These are phyloP conservation scores for Doryteuthis pealeii DNA, from an alignment of 1,140 invertebrate genomes.

Conservation along the genomic window DNA sequence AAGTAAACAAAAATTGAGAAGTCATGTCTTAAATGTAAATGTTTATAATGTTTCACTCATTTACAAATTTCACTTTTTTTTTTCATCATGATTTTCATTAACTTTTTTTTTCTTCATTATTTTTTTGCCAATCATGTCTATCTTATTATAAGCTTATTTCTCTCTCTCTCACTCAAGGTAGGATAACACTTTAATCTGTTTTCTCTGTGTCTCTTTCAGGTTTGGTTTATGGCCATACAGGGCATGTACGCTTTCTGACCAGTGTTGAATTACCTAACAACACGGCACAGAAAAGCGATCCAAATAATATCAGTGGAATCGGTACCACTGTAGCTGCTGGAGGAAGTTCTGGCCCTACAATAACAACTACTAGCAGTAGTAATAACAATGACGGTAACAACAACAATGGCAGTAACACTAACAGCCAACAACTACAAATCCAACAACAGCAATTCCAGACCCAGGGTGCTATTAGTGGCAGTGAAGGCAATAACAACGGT, in stretches of 20 bases:
- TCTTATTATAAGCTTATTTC: no score
- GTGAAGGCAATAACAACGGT: conserved; percentile 15
- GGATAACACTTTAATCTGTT: neutral
- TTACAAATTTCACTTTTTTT: no score
- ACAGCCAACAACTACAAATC: neutral
- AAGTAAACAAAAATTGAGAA: no score
- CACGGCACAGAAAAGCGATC: conserved; percentile 15
- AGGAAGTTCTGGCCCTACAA: conserved; percentile 5
- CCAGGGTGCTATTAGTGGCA: neutral
- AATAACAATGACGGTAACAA: conserved; percentile 14
- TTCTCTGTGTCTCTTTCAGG: conserved; percentile 63
- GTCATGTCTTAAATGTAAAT: no score
- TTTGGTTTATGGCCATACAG: conserved; percentile 91
- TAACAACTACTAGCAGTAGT: no score
- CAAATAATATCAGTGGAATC: neutral
- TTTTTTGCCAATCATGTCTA: no score
- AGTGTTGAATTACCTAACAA: conserved; percentile 71
- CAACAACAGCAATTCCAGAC: no score
- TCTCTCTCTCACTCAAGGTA: no score
- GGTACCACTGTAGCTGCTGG: neutral
- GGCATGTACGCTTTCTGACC: conserved; percentile 92
- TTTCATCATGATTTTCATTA: no score
- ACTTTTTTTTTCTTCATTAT: no score
- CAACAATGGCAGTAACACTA: no score
- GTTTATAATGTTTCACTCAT: no score